phyloP scores from a whole-genome alignment of 2,113 vertebrate species.

The Pterocles orientalis region DNA sequence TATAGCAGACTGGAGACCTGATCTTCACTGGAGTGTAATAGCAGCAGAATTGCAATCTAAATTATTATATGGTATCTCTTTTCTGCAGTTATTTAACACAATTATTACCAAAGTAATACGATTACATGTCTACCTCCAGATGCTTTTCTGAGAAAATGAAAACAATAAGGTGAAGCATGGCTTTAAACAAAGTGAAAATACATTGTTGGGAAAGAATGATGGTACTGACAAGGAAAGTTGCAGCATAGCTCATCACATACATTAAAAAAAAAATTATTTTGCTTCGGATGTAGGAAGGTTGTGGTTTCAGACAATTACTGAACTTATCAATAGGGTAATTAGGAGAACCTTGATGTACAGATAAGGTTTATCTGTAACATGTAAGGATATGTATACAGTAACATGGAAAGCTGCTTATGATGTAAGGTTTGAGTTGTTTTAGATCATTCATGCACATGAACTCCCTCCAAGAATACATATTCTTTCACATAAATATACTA shows the following conservation, averaged over 20 bases:
- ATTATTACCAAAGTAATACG: conserved; percentile 22
- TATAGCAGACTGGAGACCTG: not conserved
- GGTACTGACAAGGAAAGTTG: not conserved
- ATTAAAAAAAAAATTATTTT: not conserved
- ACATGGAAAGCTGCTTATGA: not conserved
- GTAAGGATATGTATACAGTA: not conserved
- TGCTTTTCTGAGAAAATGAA: conserved; percentile 3
- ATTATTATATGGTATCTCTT: conserved; percentile 1
- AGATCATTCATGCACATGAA: not conserved
- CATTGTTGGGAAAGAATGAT: not conserved
- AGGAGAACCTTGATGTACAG: not conserved
- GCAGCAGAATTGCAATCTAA: conserved; percentile 5
- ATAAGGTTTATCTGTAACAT: too few species aligned
- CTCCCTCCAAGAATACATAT: not conserved
- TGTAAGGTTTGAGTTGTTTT: not conserved
- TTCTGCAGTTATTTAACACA: conserved; percentile 40
- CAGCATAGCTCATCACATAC: not conserved
- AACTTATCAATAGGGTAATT: not conserved
- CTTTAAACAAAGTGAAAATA: not conserved
- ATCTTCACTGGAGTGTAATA: conserved; percentile 9
- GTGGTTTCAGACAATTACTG: not conserved
- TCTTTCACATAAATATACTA: not conserved
- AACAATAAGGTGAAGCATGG: not conserved
- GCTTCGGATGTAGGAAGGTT: not conserved
- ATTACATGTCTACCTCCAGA: conserved; percentile 1